These are phyloP conservation scores for Branchipolynoe longqiensis DNA, from an alignment of 2,888 invertebrate genomes.

Conservation along the genomic window DNA sequence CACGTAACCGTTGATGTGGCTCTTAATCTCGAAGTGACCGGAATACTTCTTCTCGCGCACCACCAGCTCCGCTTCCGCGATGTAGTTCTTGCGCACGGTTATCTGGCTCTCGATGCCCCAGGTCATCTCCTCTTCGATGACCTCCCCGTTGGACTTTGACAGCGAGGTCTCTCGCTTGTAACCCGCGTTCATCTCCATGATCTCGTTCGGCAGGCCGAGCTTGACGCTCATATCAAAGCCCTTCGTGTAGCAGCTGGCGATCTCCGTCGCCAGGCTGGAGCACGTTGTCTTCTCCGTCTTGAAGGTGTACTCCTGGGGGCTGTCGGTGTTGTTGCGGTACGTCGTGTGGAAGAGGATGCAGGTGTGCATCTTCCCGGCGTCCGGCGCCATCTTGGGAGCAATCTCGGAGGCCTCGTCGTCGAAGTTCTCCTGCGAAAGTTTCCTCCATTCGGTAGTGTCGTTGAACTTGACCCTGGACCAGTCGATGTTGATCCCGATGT, in stretches of 20 bases:
- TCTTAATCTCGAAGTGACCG: slow-evolving; percentile 75
- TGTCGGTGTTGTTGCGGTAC: slow-evolving; percentile 70
- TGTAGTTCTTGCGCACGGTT: slow-evolving; percentile 69
- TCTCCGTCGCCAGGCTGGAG: slow-evolving; percentile 65
- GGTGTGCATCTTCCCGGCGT: slow-evolving; percentile 44
- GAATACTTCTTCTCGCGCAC: slow-evolving; percentile 77
- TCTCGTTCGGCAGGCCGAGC: slow-evolving; percentile 81
- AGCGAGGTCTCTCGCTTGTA: slow-evolving; percentile 81
- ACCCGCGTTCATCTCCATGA: slow-evolving; percentile 81
- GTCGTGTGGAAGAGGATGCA: slow-evolving; percentile 70
- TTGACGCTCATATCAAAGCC: slow-evolving; percentile 80
- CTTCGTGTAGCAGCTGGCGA: slow-evolving; percentile 71
- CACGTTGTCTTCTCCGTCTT: slow-evolving; percentile 69
- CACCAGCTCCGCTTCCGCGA: slow-evolving; percentile 79
- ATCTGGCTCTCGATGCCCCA: slow-evolving; percentile 81
- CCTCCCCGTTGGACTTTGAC: slow-evolving; percentile 79
- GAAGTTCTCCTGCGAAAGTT: slow-evolving; percentile 57
- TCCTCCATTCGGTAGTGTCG: slow-evolving; percentile 65
- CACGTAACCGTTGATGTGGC: slow-evolving; percentile 67
- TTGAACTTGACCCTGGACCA: slow-evolving; percentile 66
- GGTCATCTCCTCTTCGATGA: slow-evolving; percentile 76
- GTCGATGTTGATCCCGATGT: slow-evolving; percentile 64
- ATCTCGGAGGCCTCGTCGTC: slow-evolving; percentile 38
- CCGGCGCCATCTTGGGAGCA: background rate
- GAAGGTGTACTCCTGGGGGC: slow-evolving; percentile 69